Evolutionary conservation across 2,888 invertebrate genomes (phyloP).

Genomic region (Epistrophella euchroma): DNA sequence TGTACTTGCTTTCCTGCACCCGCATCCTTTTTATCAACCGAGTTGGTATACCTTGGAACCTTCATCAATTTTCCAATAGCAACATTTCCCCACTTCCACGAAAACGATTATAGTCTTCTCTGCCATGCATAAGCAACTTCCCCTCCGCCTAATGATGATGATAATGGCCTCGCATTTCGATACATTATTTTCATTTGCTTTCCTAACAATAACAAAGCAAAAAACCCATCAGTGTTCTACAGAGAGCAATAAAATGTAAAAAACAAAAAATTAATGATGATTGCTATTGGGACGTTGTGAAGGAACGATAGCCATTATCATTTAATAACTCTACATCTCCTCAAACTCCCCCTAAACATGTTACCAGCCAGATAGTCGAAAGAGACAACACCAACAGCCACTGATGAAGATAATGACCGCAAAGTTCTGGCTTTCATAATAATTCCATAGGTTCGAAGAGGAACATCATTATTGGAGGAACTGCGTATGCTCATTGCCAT

Average conservation of each 20-base stretch:
- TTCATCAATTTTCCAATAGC: slow-evolving; percentile 45
- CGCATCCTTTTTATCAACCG: neutral
- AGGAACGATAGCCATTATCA: slow-evolving; percentile 66
- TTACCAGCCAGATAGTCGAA: slow-evolving; percentile 11
- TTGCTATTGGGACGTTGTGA: slow-evolving; percentile 43
- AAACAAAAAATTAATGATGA: slow-evolving; percentile 68
- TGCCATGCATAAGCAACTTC: slow-evolving; percentile 55
- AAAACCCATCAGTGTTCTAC: slow-evolving; percentile 60
- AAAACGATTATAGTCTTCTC: slow-evolving; percentile 68
- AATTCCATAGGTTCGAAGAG: slow-evolving; percentile 68
- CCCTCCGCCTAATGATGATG: slow-evolving; percentile 74
- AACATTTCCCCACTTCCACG: slow-evolving; percentile 68
- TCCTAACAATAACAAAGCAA: slow-evolving; percentile 16
- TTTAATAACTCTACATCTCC: slow-evolving; percentile 54
- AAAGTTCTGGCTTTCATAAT: slow-evolving; percentile 40
- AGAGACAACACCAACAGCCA: slow-evolving; percentile 58
- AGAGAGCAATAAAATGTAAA: slow-evolving; percentile 12
- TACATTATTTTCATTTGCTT: slow-evolving; percentile 48
- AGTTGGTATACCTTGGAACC: slow-evolving; percentile 24
- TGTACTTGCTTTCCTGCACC: neutral
- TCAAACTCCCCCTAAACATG: neutral
- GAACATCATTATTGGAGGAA: slow-evolving; percentile 71
- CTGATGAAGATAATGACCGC: slow-evolving; percentile 52
- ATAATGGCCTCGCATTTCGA: slow-evolving; percentile 69
- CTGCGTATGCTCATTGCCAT: slow-evolving; percentile 77